Percentiles rank a stretch among this genome's conserved stretches.
phyloP scores from a whole-genome alignment of 2,888 invertebrate species.

The Germaria angustata region DNA sequence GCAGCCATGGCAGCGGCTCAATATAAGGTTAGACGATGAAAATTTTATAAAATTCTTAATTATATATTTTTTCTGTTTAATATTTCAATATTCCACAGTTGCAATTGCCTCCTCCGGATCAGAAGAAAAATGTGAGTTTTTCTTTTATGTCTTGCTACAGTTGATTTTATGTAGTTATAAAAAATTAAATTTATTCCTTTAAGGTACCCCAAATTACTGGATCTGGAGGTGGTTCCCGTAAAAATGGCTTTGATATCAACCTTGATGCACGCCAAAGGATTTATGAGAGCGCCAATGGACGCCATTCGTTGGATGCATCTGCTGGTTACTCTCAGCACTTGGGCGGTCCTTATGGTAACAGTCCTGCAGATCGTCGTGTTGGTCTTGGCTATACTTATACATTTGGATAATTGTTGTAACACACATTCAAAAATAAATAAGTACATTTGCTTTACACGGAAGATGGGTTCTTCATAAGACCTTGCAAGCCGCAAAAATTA shows the following conservation, averaged over 20 bases:
- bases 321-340: not conserved
- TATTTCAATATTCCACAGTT: not conserved
- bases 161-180: not conserved
- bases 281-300: constrained; percentile 74
- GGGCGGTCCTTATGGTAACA: not conserved
- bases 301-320: not conserved
- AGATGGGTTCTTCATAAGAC: too few species aligned
- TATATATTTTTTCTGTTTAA: not conserved
- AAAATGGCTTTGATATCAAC: constrained; percentile 71
- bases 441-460: too few species aligned
- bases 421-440: too few species aligned
- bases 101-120: not conserved
- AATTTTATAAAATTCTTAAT: too few species aligned
- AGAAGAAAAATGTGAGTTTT: constrained; percentile 13
- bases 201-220: constrained; percentile 21
- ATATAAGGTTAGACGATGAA: not conserved
- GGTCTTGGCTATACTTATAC: not conserved
- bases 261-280: constrained; percentile 71
- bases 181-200: not conserved
- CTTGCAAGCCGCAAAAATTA: too few species aligned
- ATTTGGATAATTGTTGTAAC: not conserved
- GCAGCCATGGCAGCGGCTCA: not conserved
- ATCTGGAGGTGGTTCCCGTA: constrained; percentile 69
- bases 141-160: not conserved
- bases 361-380: not conserved